Evolutionary conservation across 2,113 vertebrate genomes (phyloP).

Genomic region (mouse (Mus musculus)): DNA sequence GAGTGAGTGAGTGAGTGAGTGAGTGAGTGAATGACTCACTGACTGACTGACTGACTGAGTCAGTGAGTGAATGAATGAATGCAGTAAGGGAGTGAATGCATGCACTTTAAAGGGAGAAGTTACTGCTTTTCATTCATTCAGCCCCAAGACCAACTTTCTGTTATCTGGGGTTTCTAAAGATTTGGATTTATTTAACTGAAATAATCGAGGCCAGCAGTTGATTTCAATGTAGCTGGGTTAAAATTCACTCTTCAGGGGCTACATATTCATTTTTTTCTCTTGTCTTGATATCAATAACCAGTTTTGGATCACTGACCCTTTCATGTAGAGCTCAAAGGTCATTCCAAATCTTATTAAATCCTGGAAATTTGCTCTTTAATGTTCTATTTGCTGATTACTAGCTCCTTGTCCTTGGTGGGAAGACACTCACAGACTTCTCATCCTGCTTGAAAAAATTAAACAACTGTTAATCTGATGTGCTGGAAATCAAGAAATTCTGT

Average conservation of each 20-base stretch:
- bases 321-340: conserved; percentile 81
- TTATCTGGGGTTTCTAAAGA: conserved; percentile 32
- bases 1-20: background rate
- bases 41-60: too few species aligned
- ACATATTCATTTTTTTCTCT: conserved; percentile 72
- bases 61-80: background rate
- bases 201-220: conserved; percentile 65
- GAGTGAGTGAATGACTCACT: conserved; percentile 21
- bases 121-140: conserved; percentile 63
- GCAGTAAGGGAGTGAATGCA: background rate
- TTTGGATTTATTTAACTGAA: conserved; percentile 62
- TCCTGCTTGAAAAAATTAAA: conserved; percentile 38
- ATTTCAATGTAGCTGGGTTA: conserved; percentile 58
- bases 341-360: conserved; percentile 83
- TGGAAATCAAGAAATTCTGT: conserved; percentile 56
- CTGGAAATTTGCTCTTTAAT: conserved; percentile 69
- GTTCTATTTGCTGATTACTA: conserved; percentile 67
- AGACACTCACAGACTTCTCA: background rate
- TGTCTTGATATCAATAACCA: conserved; percentile 68
- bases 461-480: conserved; percentile 62
- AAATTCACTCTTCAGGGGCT: conserved; percentile 74
- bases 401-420: background rate
- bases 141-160: conserved; percentile 35
- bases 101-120: conserved; percentile 35
- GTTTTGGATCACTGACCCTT: conserved; percentile 81